Base-by-base conservation (phyloP, 1,140 invertebrate genomes). In the Nilaparvata lugens region DNA sequence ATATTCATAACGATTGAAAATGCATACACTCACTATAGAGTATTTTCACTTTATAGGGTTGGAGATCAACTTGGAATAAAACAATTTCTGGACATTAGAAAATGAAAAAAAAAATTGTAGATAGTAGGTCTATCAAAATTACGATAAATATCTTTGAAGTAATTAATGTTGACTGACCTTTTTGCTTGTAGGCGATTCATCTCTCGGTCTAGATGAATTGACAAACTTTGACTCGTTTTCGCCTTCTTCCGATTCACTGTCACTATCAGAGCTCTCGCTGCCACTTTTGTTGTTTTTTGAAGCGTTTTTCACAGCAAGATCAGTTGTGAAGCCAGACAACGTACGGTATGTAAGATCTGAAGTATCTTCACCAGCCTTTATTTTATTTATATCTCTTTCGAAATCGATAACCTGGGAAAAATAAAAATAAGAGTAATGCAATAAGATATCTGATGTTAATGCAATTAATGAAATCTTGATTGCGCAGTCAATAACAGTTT, bases 121-220 rank as follows among this genome's bases (percentile, higher is more conserved):
- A n/a, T n/a, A n/a, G n/a, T n/a, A n/a, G n/a, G n/a, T n/a, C n/a
- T n/a, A n/a, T n/a, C n/a, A n/a, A 31, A 25, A 14, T 56, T 56
- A 5, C 11, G 28, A 56, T 35, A 56, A n/a, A 57, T 35, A 23
- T 40, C 13, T 6, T 19, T 1, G 11, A 7, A 18, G 13, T n/a
- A 57, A 3, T 57, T 7, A 40, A 40, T 42, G 6, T 19, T 3
- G 23, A 18, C 31, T 5, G 4, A 85, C 84, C 76, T 89, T 93
- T 76, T 89, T 93, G 63, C 86, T 87, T 61, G 91, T 87, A 0
- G 85, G 79, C 5, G 92, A 91, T 77, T 98, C 96, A 71, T 93
- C 83, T 67, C 87, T 83, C 1, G 89, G 91, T 61, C 95, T 77
- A 0, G 83, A 77, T 19, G 80, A 80, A 69, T 82, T 84, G 16